A percentile compares a stretch with the other conserved stretches of the same genome.
phyloP scores from a whole-genome alignment of 2,888 invertebrate genomes.

The Lumbricus terrestris region DNA sequence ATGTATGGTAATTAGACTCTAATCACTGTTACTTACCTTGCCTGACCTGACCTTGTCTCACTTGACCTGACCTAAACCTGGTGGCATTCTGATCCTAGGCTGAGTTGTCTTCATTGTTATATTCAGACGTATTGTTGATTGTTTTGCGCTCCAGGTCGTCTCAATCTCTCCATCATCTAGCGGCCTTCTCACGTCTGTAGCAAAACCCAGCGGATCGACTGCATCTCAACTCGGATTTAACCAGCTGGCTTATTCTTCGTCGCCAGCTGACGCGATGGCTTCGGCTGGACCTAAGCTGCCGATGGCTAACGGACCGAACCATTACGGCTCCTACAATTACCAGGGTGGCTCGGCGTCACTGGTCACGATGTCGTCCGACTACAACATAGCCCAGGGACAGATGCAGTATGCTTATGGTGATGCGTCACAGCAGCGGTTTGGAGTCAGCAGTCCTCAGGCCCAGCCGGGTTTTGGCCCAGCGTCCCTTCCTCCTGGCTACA shows the following conservation, averaged over 20 bases:
- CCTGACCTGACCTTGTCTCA: not conserved
- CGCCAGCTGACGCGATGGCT: not conserved
- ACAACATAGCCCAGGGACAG: not conserved
- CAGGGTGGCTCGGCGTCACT: not conserved
- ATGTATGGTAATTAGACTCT: too few species aligned
- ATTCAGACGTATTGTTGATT: not conserved
- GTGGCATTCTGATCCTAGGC: not conserved
- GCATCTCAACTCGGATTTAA: not conserved
- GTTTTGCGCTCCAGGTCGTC: not conserved
- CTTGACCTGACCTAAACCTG: not conserved
- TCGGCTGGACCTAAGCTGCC: not conserved
- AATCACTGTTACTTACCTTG: not conserved
- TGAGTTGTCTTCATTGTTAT: not conserved
- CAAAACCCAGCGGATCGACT: not conserved
- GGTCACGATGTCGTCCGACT: slow-evolving; percentile 12
- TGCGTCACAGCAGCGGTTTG: not conserved
- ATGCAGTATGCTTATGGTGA: not conserved
- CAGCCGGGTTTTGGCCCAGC: not conserved
- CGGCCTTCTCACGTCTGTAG: not conserved
- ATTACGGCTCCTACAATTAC: slow-evolving; percentile 1
- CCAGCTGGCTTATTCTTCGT: not conserved
- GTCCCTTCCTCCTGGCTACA: slow-evolving; percentile 5
- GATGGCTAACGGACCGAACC: not conserved
- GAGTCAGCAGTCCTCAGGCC: not conserved
- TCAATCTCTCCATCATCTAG: not conserved